Evolutionary conservation across 2,888 invertebrate genomes (phyloP), one percentile per base, ranked within the genome.

Genomic region (Spisula solida): DNA sequence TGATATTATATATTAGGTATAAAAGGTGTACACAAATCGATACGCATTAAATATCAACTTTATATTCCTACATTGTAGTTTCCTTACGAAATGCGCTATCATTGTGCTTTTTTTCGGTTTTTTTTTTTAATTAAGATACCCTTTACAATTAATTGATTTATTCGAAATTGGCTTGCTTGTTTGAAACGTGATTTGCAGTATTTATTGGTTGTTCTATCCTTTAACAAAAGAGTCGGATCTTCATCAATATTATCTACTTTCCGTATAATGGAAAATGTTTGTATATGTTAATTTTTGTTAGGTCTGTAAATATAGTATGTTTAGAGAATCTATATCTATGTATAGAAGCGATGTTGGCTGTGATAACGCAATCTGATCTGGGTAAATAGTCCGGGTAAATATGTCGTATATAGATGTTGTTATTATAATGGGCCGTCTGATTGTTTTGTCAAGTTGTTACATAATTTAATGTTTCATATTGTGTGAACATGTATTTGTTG

Each of bases 211-310:
- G 60, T 66, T 66, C 10, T 66, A 66, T 66, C n/a, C n/a, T 66
- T 8, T 66, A 66, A 66, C 60, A 66, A 66, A 66, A 66, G 60
- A n/a, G 60, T 10, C 60, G 6, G 60, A 25, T 25, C 51, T 66
- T 66, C 25, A 25, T 66, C 16, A 31, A 34, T 75, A 75, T 41
- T 31, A 16, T 31, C 34, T 31, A 34, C 31, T 75, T 25, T 16
- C 29, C 2, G 75, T 34, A 34, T 31, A 25, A 34, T 1, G 16
- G 31, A 18, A 34, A 34, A 75, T 75, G 31, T 75, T 75, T 75
- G 75, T 31, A 34, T 75, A 75, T 75, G 75, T 75, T 34, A 75
- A 75, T 75, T 75, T 34, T 34, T 75, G 34, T 75, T 75, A 18
- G 34, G 25, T 34, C 14, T 75, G 75, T 75, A 75, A 75, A 75